phyloP scores from a whole-genome alignment of 2,113 vertebrate species.

The Grus americana region DNA sequence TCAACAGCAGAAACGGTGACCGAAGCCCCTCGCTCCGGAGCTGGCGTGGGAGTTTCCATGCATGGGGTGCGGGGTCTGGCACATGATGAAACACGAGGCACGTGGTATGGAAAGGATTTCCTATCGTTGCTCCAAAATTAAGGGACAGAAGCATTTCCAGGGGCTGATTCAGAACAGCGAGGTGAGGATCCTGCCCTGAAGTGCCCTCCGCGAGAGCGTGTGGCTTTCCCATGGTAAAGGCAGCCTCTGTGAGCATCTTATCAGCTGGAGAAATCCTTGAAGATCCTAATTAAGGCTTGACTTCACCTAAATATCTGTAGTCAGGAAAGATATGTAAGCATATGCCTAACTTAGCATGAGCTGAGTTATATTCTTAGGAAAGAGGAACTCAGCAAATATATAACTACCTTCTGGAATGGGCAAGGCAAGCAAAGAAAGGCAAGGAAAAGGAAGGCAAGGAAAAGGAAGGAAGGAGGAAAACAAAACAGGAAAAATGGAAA shows the following conservation, averaged over 20 bases:
- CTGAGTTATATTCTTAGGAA: neutral
- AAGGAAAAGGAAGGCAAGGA: neutral
- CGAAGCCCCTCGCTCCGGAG: neutral
- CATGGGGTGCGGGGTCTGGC: rapidly evolving
- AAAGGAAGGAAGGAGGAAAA: neutral
- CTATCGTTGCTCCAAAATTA: neutral
- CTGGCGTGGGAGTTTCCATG: neutral
- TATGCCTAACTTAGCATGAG: neutral
- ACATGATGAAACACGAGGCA: neutral
- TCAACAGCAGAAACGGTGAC: neutral
- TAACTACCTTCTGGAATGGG: neutral
- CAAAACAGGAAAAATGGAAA: neutral
- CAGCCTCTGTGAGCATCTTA: neutral
- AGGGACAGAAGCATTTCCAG: neutral
- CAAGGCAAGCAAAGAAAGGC: neutral
- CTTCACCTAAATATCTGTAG: neutral
- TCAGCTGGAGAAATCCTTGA: neutral
- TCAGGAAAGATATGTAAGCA: neutral
- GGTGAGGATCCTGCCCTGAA: neutral
- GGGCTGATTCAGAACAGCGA: neutral
- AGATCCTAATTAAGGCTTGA: neutral
- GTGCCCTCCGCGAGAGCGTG: neutral
- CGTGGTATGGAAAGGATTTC: neutral
- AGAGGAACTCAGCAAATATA: neutral
- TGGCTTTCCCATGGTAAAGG: neutral